Base-by-base conservation (phyloP, 2,797 vertebrate species). In the Notoglanidium macrostoma region DNA sequence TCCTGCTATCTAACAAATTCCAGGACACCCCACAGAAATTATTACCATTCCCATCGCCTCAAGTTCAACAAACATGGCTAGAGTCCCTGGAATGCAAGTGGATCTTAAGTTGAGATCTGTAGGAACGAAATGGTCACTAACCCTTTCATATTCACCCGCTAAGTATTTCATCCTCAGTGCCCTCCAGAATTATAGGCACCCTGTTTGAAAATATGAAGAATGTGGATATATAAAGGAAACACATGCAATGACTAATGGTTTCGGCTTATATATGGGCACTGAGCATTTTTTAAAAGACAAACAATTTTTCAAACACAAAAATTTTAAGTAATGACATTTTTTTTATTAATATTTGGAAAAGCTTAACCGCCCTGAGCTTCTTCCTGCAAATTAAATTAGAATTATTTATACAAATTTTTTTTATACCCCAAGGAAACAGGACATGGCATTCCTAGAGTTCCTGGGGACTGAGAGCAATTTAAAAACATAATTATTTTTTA, bases 1-100 rank as follows among this genome's bases (percentile, higher is more conserved):
- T 90, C 79, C 85, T 86, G 73, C 65, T 90, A 88, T 87, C 87
- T 29, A 78, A 89, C 81, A 88, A 83, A 91, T 70, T 49, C 57
- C 88, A 83, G n/a, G 67, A 61, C 88, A 91, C 85, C 29, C n/a
- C 72, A 49, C 59, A 82, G 80, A 51, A 5, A 81, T 65, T 72
- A 74, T 32, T 49, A 8, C 46, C 11, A 73, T 54, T 73, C 40
- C 44, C 15, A 35, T 77, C 26, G 6, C 63, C 76, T 59, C 40
- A 46, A 11, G 46, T 63, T 83, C 46, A 83, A 65, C 59, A 49
- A 67, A 83, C 46, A 83, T 46, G 77, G 59, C 77, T 8, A 14
- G 19, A 12, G 17, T n/a, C 26, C 6, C 26, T 79, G 29, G 19
- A 57, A 79, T 78, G 21, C 57, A 4, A 21, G 29, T 32, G 4